Conservation (phyloP, 2,888 invertebrate species). For the Eumacrocentrus americanus region DNA sequence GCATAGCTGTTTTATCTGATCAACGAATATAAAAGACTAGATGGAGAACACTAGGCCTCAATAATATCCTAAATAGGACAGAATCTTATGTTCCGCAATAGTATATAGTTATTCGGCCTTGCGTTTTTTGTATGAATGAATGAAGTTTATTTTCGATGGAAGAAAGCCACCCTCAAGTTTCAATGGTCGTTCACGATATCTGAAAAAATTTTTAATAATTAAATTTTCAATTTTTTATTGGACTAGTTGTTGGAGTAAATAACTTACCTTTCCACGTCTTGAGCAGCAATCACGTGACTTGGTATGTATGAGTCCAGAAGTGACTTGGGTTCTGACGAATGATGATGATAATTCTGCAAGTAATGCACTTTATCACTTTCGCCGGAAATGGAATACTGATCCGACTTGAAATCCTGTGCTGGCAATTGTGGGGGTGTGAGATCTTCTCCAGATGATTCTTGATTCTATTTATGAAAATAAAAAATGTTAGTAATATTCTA, state of each 20-base stretch:
- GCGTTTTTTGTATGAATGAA: conserved; percentile 50
- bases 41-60: neutral
- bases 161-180: conserved; percentile 56
- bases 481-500: conserved; percentile 1
- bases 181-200: conserved; percentile 57
- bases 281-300: conserved; percentile 55
- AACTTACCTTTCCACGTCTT: conserved; percentile 53
- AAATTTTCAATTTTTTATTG: no score
- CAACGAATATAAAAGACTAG: neutral
- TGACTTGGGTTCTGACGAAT: conserved; percentile 58
- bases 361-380: conserved; percentile 39
- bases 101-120: conserved; percentile 37
- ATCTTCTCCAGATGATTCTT: conserved; percentile 37
- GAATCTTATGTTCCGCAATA: neutral
- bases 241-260: no score
- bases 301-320: conserved; percentile 65
- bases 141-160: conserved; percentile 55
- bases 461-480: conserved; percentile 34
- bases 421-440: conserved; percentile 47
- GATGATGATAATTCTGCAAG: conserved; percentile 41
- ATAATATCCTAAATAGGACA: neutral
- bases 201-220: conserved; percentile 35
- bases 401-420: conserved; percentile 46
- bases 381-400: conserved; percentile 38
- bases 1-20: no score